Evolutionary conservation across 2,113 vertebrate species (phyloP).

Genomic region (Ceratotherium simum): DNA sequence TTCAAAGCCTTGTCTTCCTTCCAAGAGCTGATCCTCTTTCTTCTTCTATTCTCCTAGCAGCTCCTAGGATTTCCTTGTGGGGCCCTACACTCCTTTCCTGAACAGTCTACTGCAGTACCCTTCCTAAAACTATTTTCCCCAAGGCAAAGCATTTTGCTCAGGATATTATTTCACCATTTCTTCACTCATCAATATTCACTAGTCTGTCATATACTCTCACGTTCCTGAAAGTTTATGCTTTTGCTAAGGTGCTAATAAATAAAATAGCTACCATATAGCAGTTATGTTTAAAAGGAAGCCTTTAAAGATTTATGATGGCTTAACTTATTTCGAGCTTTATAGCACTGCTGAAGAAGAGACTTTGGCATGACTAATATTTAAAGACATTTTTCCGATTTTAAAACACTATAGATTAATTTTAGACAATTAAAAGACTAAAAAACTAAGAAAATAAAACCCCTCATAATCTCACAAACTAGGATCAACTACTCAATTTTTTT

Average conservation of each 20-base stretch:
- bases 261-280: neutral
- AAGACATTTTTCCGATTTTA: neutral
- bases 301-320: neutral
- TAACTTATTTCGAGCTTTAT: conserved; percentile 8
- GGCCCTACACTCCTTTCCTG: neutral
- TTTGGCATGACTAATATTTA: neutral
- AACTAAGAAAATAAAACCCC: neutral
- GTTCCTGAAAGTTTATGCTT: neutral
- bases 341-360: neutral
- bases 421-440: neutral
- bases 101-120: neutral
- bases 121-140: neutral
- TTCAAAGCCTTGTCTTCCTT: neutral
- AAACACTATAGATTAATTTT: neutral
- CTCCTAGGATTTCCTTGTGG: neutral
- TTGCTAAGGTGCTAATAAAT: neutral
- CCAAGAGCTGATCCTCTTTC: neutral
- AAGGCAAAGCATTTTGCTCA: neutral
- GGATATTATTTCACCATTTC: neutral
- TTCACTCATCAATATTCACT: neutral
- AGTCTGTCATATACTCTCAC: neutral
- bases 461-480: neutral
- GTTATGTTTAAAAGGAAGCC: neutral
- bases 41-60: neutral
- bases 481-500: neutral